Percentiles rank a stretch among this genome's conserved stretches.
Evolutionary conservation across 2,888 invertebrate species (phyloP).

Genomic region (Euphydryas editha): DNA sequence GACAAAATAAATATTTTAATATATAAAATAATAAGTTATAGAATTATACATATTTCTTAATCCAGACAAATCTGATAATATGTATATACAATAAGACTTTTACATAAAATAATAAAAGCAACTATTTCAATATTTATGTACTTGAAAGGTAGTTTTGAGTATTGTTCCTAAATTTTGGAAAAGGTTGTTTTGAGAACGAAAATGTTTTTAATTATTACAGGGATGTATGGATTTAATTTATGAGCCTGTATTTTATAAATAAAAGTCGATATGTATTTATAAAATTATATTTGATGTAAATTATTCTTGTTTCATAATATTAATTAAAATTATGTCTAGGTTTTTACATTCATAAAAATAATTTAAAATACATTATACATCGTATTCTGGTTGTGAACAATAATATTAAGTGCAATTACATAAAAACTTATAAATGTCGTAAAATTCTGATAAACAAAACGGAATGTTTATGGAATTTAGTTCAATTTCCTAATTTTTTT

Average conservation of each 20-base stretch:
- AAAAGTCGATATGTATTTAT: slow-evolving; percentile 42
- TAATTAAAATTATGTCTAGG: slow-evolving; percentile 27
- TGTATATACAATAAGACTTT: too few relatives aligned
- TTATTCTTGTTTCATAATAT: slow-evolving; percentile 40
- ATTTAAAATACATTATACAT: slow-evolving; percentile 29
- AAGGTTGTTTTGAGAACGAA: too few relatives aligned
- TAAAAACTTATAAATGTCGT: slow-evolving; percentile 16
- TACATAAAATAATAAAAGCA: too few relatives aligned
- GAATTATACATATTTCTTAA: too few relatives aligned
- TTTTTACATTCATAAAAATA: slow-evolving; percentile 32
- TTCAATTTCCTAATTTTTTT: slow-evolving; percentile 33
- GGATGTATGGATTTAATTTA: too few relatives aligned
- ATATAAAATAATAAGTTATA: too few relatives aligned
- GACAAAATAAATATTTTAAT: too few relatives aligned
- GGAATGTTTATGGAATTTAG: slow-evolving; percentile 44
- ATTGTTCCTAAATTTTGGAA: too few relatives aligned
- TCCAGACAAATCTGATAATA: too few relatives aligned
- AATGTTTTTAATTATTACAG: too few relatives aligned
- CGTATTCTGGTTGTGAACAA: slow-evolving; percentile 13
- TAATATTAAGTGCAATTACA: slow-evolving; percentile 4
- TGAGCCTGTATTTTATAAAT: slow-evolving; percentile 1
- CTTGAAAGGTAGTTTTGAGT: too few relatives aligned
- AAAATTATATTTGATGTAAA: slow-evolving; percentile 53
- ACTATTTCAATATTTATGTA: too few relatives aligned
- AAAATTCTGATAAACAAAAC: slow-evolving; percentile 18